Evolutionary conservation across 2,113 vertebrate genomes (phyloP).

Genomic region (Malurus melanocephalus): DNA sequence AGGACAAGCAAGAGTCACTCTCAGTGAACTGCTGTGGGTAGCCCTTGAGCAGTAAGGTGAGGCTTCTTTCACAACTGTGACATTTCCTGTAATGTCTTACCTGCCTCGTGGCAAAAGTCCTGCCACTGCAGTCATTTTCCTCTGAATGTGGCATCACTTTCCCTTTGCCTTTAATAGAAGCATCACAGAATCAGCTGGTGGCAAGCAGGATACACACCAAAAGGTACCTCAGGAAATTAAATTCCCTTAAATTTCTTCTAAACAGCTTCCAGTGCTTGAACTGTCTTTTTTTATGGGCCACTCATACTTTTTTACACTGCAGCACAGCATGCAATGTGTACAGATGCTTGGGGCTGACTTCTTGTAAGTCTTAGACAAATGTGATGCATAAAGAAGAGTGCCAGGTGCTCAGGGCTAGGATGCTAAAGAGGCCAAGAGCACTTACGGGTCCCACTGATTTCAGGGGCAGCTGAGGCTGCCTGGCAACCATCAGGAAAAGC

Average conservation of each 20-base stretch:
- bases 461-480: background rate
- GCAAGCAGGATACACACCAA: background rate
- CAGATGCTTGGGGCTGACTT: background rate
- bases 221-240: background rate
- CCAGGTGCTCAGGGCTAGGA: background rate
- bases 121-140: background rate
- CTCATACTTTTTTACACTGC: background rate
- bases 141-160: fast-evolving
- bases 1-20: fast-evolving
- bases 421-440: background rate
- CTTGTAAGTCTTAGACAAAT: background rate
- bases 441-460: background rate
- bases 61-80: background rate
- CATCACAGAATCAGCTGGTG: background rate
- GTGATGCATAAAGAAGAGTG: fast-evolving
- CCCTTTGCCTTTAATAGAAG: background rate
- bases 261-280: background rate
- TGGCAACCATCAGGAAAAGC: background rate
- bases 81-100: background rate
- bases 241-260: background rate
- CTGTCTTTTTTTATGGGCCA: background rate
- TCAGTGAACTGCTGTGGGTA: background rate
- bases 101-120: background rate
- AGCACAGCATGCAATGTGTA: background rate
- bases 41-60: background rate